These are phyloP conservation scores for Bombus polaris DNA, from an alignment of 1,140 invertebrate genomes.

Conservation along the genomic window DNA sequence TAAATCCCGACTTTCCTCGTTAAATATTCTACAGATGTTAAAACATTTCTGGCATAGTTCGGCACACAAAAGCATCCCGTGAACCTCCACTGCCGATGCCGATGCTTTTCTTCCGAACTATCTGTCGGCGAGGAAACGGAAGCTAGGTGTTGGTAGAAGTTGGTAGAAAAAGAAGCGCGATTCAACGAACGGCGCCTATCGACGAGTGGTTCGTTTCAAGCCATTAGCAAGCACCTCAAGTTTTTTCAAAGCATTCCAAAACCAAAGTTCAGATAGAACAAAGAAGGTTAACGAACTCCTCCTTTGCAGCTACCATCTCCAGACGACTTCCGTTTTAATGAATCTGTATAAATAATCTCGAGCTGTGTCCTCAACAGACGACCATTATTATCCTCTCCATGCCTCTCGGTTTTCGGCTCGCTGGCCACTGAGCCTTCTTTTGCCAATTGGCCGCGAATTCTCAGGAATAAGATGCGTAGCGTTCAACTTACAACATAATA, in stretches of 20 bases:
- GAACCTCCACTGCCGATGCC: background rate
- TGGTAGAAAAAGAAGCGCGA: slow-evolving; percentile 37
- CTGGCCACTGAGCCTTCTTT: too few species aligned
- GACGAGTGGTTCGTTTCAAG: slow-evolving; percentile 48
- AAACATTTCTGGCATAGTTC: slow-evolving; percentile 26
- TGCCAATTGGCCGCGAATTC: too few species aligned
- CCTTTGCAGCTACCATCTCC: background rate
- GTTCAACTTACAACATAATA: too few species aligned
- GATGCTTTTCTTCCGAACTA: slow-evolving; percentile 15
- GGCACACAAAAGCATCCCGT: background rate
- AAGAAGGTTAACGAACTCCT: slow-evolving; percentile 6
- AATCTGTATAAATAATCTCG: background rate
- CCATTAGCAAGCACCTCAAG: slow-evolving; percentile 59
- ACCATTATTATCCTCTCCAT: too few species aligned
- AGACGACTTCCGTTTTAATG: background rate
- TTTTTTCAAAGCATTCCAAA: slow-evolving; percentile 10
- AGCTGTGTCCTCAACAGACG: too few species aligned
- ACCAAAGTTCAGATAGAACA: background rate
- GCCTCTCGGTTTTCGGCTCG: too few species aligned
- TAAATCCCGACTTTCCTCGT: slow-evolving; percentile 6
- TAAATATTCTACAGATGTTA: slow-evolving; percentile 33
- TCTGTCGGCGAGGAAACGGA: slow-evolving; percentile 17
- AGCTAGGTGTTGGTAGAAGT: slow-evolving; percentile 30
- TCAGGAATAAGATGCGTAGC: accelerated
- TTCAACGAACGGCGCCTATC: slow-evolving; percentile 46